A percentile compares a stretch with the other conserved stretches of the same genome.
phyloP scores from a whole-genome alignment of 2,113 vertebrate species.

The Dromas ardeola region DNA sequence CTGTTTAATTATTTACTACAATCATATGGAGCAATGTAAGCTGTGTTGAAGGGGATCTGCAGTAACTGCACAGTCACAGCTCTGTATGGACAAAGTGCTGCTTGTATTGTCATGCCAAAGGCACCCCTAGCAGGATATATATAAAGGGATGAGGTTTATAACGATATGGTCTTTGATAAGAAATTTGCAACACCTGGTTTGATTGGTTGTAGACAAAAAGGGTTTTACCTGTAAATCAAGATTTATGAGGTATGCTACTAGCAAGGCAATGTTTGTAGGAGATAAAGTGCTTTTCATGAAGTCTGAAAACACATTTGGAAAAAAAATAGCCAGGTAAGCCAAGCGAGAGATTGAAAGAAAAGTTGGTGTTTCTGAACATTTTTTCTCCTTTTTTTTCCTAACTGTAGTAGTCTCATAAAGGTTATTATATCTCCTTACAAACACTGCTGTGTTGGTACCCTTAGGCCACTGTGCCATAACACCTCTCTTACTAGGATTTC shows the following conservation, averaged over 20 bases:
- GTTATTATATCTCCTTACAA: background rate
- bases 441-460: fast-evolving
- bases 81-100: background rate
- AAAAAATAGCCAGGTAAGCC: background rate
- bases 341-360: background rate
- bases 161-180: background rate
- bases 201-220: background rate
- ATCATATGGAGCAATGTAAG: background rate
- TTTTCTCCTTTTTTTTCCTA: background rate
- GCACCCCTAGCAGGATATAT: background rate
- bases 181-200: background rate
- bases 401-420: background rate
- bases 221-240: background rate
- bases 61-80: background rate
- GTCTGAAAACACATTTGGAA: background rate
- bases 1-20: background rate
- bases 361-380: background rate
- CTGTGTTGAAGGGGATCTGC: background rate
- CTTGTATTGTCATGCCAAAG: background rate
- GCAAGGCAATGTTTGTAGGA: fast-evolving
- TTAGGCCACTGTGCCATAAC: background rate
- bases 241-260: background rate
- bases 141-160: background rate
- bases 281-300: background rate
- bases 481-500: background rate